Percentiles rank a stretch among this genome's conserved stretches.
Conservation (phyloP, 1,140 invertebrate species). For the Hormaphis cornu region DNA sequence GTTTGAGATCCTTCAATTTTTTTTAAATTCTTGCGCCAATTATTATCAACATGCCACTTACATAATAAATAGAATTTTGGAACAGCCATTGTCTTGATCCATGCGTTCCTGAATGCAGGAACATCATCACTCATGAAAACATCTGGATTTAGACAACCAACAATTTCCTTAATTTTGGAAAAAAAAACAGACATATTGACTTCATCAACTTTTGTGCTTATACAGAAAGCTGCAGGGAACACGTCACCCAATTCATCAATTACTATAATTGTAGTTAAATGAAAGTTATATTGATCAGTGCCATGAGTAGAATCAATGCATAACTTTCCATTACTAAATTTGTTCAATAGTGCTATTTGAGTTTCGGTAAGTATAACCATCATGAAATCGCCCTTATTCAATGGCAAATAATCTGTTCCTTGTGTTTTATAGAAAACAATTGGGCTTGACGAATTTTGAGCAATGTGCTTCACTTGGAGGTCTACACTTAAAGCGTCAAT, state of each 20-base stretch:
- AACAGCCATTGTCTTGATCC: background rate
- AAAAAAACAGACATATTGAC: background rate
- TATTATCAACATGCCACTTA: constrained; percentile 19
- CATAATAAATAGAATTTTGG: background rate
- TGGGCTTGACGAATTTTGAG: background rate
- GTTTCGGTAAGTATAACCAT: constrained; percentile 11
- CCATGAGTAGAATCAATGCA: constrained; percentile 20
- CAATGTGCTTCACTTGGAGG: background rate
- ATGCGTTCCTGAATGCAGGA: constrained; percentile 2
- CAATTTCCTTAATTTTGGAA: background rate
- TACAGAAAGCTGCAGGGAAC: constrained; percentile 10
- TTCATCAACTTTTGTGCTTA: background rate
- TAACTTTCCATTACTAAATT: background rate
- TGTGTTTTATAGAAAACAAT: constrained; percentile 7
- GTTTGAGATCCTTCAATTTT: no score
- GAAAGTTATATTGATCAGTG: constrained; percentile 7
- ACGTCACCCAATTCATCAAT: constrained; percentile 6
- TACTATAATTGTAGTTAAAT: constrained; percentile 6
- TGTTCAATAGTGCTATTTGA: background rate
- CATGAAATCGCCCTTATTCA: constrained; percentile 4
- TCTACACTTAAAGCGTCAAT: constrained; percentile 18
- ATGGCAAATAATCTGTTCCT: background rate
- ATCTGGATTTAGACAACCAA: background rate
- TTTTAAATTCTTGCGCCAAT: background rate
- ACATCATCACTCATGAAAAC: constrained; percentile 23